Percentiles rank a stretch among this genome's conserved stretches.
phyloP scores from a whole-genome alignment of 1,140 invertebrate genomes.

The Bombus affinis region DNA sequence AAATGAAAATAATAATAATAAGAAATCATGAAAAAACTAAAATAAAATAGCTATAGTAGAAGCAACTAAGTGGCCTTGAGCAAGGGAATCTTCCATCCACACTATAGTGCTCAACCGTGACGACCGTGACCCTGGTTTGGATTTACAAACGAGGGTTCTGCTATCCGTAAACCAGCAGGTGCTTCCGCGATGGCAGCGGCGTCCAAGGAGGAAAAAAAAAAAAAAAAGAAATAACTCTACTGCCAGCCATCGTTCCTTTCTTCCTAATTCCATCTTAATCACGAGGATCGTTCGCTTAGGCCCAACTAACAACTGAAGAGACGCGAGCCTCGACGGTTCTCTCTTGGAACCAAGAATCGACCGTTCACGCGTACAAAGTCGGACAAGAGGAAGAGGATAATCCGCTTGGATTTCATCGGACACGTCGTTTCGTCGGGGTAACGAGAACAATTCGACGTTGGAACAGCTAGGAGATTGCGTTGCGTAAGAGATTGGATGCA shows the following conservation, averaged over 20 bases:
- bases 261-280: slow-evolving; percentile 68
- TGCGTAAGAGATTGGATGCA: neutral
- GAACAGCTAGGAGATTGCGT: neutral
- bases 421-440: slow-evolving; percentile 24
- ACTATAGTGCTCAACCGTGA: slow-evolving; percentile 47
- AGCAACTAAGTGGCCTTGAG: neutral
- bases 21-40: neutral
- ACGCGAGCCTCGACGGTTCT: neutral
- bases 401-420: slow-evolving; percentile 33
- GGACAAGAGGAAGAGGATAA: slow-evolving; percentile 32
- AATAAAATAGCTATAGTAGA: neutral
- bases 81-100: neutral
- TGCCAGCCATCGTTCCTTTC: slow-evolving; percentile 22
- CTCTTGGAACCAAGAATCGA: slow-evolving; percentile 5
- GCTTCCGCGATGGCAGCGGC: slow-evolving; percentile 69
- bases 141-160: slow-evolving; percentile 77
- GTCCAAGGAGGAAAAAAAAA: slow-evolving; percentile 37
- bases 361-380: slow-evolving; percentile 37
- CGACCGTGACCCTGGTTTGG: slow-evolving; percentile 78
- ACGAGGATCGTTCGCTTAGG: slow-evolving; percentile 16
- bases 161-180: slow-evolving; percentile 77
- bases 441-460: neutral
- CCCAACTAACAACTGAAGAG: neutral
- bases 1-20: fast-evolving
- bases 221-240: neutral